Base-by-base conservation (phyloP, 1,140 invertebrate genomes). In the Yoshiicerus persimilis region DNA sequence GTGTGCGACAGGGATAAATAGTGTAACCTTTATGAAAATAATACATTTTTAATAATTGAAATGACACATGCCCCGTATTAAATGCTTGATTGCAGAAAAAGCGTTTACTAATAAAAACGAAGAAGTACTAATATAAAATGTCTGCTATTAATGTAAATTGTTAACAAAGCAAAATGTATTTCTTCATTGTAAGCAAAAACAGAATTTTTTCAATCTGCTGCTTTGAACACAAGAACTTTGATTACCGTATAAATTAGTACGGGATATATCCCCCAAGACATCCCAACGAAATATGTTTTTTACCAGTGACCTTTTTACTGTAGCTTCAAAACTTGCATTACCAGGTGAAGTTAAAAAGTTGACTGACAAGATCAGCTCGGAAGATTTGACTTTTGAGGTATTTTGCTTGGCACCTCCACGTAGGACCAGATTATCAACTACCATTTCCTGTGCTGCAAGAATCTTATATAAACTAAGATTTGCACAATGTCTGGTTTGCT, bases 191-290 rank as follows among this genome's bases (percentile, higher is more conserved):
- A 70, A 30, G 77, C 87, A 88, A 64, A 30, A 88, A 56, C 87
- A 88, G 39, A 32, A 88, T 30, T 88, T 90, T 84, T 90, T 75
- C 6, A 88, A 38, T 30, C 94, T 93, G 90, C 95, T 95, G 91
- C 96, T 94, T 84, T 95, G 93, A 36, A 97, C 94, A 91, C 96
- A 97, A 88, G 93, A 93, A 92, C 96, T 96, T 92, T 97, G 96
- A 86, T 94, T 94, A 8, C 95, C 96, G 90, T 97, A 97, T 23
- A 95, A 91, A 92, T 97, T 97, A 16, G 97, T 93, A 30, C 96
- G 93, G 91, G 96, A 97, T 25, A 97, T 91, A 6, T 91, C 91
- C 10, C 90, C 90, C 32, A 90, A 88, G 25, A 92, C 86, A 25
- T 80, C 41, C 89, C 89, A 90, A 38, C 25, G 25, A 1, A 30